Evolutionary conservation across 53 echinoderm and acorn worm species (phyloP), one percentile per base, ranked within the genome.

Genomic region (Apostichopus leukothele): DNA sequence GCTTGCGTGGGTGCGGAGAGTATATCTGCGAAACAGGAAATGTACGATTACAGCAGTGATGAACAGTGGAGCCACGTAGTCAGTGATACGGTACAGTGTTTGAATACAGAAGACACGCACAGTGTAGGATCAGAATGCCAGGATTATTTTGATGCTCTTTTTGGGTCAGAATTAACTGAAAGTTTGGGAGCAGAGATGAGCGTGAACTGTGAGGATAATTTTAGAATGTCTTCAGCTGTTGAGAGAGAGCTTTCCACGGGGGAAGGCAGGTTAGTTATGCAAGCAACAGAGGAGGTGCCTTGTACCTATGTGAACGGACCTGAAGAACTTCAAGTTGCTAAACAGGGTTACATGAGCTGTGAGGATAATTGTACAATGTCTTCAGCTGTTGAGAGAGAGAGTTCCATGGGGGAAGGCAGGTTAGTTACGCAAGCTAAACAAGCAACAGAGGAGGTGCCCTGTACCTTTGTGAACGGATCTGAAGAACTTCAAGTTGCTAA

Each of bases 321-420:
- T 18, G 74, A 74, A 25, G 88, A 87, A 16, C 75, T 87, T 12
- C 52, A 87, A 87, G 88, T 57, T 50, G 88, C 87, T 22, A 90
- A 92, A 63, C 86, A 91, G 27, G 96, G 93, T 26, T 96, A 92
- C 90, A 92, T 96, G 86, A 96, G 93, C 74, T 96, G 95, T 67
- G 85, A 85, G 50, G 39, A 85, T 50, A 85, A 26, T 50, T 4
- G 9, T 6, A 85, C 12, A 5, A 85, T 85, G 85, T 68, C 85
- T 85, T 67, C 23, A 57, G 18, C 61, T 10, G 85, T 61, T 67
- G 13, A 14, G 3, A 13, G 25, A 39, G 63, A 27, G 26, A 23
- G 66, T 23, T 12, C 25, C 60, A 50, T 16, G 8, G 66, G 23
- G 13, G 77, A 7, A 12, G 10, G 52, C 11, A 16, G 26, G 20